Base-by-base conservation (phyloP, 2,888 invertebrate genomes). In the Oligia strigilis region DNA sequence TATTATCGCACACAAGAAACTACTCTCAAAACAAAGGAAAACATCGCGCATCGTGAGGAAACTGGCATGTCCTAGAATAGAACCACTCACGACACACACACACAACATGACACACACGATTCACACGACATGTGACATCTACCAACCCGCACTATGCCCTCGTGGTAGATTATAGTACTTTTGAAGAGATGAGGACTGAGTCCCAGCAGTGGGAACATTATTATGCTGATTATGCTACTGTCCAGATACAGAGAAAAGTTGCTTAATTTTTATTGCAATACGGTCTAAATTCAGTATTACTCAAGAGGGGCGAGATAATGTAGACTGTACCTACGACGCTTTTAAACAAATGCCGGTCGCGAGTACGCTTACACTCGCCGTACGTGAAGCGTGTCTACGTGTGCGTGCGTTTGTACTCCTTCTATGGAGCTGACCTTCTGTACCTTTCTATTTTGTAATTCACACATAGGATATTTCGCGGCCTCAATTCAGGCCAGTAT, bases 401-500 rank as follows among this genome's bases (percentile, higher is more conserved):
- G n/a, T 65, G 43, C 29, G 8, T 36, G 17, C 8, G 14, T 19
- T 36, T 78, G 36, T 0, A 3, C 14, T 67, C 0, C 6, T 55
- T 55, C 6, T 11, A 6, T 2, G 1, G 1, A 58, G 0, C 23
- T 0, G 19, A 9, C 29, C 60, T 78, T 71, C 72, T 78, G 58
- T 13, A 4, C 1, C 14, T n/a, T 6, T 46, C 0, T 19, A 9
- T 55, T 13, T 64, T n/a, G 14, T 43, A 40, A 17, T 65, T 60
- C 40, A 5, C 29, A 60, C 36, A n/a, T 52, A 65, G 77, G 36
- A 55, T 62, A 62, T 62, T 40, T 52, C 46, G 13, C 67, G 52
- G 36, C 77, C 66, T 62, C 19, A 36, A 76, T 67, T 82, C 66
- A 60, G 66, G 66, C 43, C 36, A 19, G 14, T 43, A 67, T 76